These are phyloP conservation scores for Holothuria glaberrima DNA, from an alignment of 35 echinoderm and acorn worm genomes.

Conservation along the genomic window DNA sequence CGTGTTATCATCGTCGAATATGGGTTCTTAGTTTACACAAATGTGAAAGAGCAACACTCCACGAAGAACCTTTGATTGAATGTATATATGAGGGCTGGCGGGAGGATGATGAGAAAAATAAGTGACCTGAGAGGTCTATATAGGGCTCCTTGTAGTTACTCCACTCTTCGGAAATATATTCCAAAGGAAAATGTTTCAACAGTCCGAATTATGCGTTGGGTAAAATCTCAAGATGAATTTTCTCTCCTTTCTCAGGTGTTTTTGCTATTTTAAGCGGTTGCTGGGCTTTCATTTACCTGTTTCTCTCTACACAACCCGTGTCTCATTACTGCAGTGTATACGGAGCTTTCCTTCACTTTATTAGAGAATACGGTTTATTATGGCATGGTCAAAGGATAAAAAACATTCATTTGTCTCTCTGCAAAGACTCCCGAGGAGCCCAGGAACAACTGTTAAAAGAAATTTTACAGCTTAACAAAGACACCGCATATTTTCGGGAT, in stretches of 20 bases:
- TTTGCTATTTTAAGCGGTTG: neutral
- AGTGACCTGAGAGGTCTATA: no score
- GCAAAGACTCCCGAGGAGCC: conserved; percentile 16
- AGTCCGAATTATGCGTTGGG: no score
- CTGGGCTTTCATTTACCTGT: neutral
- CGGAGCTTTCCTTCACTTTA: neutral
- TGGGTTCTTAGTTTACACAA: no score
- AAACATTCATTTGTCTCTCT: neutral
- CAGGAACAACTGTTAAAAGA: conserved; percentile 64
- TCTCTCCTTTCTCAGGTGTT: neutral
- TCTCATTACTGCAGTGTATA: neutral
- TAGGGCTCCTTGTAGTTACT: no score
- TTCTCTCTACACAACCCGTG: conserved; percentile 18
- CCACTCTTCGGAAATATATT: no score
- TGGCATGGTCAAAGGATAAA: neutral
- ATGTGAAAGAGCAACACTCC: no score
- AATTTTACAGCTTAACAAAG: conserved; percentile 23
- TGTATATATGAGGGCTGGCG: no score
- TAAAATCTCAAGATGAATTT: no score
- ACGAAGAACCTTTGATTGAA: no score
- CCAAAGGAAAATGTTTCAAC: no score
- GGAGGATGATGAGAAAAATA: no score
- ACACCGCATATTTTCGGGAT: conserved; percentile 66
- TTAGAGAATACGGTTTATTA: neutral
- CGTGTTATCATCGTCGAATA: no score